Evolutionary conservation across 2,888 invertebrate species (phyloP).

Genomic region (Malthinus flaveolus): DNA sequence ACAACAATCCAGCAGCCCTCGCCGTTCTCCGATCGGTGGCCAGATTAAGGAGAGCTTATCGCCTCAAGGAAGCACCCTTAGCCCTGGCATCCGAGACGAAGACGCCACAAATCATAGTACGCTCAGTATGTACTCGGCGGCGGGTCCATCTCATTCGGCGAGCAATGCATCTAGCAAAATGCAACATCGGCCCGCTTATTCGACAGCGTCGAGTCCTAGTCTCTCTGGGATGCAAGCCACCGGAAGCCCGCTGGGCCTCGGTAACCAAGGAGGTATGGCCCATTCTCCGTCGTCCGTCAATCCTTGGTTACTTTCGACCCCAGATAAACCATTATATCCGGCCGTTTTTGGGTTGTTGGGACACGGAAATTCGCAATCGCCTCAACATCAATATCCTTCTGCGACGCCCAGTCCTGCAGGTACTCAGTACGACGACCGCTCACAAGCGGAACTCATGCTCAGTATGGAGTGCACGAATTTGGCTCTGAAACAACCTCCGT

Average conservation of each 20-base stretch:
- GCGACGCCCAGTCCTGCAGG: constrained; percentile 58
- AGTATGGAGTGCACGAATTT: constrained; percentile 63
- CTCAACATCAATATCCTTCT: constrained; percentile 59
- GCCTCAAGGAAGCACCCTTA: constrained; percentile 58
- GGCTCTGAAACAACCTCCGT: constrained; percentile 66
- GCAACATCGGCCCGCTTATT: constrained; percentile 67
- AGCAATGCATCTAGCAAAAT: constrained; percentile 48
- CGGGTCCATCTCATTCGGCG: constrained; percentile 40
- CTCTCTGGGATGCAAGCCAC: constrained; percentile 52
- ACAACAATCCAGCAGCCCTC: constrained; percentile 52
- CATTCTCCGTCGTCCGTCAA: constrained; percentile 64
- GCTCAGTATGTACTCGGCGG: constrained; percentile 63
- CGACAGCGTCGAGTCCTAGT: constrained; percentile 65
- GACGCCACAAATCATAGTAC: constrained; percentile 73
- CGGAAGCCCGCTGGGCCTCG: constrained; percentile 52
- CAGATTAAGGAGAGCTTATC: constrained; percentile 59
- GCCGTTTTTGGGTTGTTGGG: constrained; percentile 68
- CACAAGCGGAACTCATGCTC: constrained; percentile 63
- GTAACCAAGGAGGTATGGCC: constrained; percentile 51
- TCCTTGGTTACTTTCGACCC: constrained; percentile 74
- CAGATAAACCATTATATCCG: constrained; percentile 67
- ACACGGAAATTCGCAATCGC: constrained; percentile 60
- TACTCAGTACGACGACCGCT: constrained; percentile 71
- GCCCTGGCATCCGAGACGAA: constrained; percentile 72
- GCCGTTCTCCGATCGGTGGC: constrained; percentile 48